Evolutionary conservation across 2,797 vertebrate genomes (phyloP), one percentile per base, ranked within the genome.

Genomic region (Crax fasciolata): DNA sequence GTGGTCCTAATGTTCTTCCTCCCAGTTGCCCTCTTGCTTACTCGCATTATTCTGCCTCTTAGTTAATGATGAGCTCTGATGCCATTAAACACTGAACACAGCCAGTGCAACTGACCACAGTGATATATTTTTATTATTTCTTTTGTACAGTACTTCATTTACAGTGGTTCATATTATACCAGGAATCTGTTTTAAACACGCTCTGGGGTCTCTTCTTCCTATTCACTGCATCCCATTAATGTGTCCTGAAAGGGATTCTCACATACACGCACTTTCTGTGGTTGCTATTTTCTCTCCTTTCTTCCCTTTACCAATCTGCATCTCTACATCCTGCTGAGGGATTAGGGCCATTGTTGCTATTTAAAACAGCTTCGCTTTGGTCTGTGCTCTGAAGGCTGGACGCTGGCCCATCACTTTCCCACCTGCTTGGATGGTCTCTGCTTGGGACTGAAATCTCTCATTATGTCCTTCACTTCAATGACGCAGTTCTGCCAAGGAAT

Each of bases 341-440:
- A 96, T 94, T 94, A 93, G 63, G 25, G 54, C 90, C 77, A 97
- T 94, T 96, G 93, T 93, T 94, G 87, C 87, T 95, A 95, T 95
- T 96, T 94, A 93, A 96, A 96, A 94, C 49, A 93, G 80, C 51
- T 86, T 93, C 0, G 0, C 90, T 96, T 94, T 95, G 90, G 89
- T 92, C 92, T 90, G 51, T 61, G 87, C 77, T 87, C 95, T 93
- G 91, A 96, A 96, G 77, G 80, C 66, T 90, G 83, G 85, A 89
- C 17, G 24, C 68, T 94, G 86, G 93, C 61, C 91, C 9, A 3
- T 84, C 85, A 77, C 88, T 93, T 96, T 87, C 87, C 93, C 94
- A 95, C 89, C 94, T 94, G 87, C 95, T 95, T 94, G 78, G 89
- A 92, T 32, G 73, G 93, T 89, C 79, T 94, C 91, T 93, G 85